A percentile compares a stretch with the other conserved stretches of the same genome.
These are phyloP conservation scores for Pycnonotus jocosus DNA, from an alignment of 2,113 vertebrate genomes.

Conservation along the genomic window DNA sequence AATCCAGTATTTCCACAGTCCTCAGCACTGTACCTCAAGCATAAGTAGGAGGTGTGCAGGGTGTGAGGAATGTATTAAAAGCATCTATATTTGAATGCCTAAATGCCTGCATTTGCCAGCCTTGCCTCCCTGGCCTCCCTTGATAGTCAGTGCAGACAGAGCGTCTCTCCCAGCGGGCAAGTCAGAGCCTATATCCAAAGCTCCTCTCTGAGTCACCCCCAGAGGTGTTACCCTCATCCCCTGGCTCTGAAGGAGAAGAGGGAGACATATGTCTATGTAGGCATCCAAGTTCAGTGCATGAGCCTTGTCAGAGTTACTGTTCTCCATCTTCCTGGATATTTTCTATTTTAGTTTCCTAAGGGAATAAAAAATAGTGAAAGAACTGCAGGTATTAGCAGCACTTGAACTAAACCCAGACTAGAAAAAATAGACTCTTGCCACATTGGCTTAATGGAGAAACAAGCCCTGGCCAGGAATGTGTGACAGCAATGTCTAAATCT, in stretches of 20 bases:
- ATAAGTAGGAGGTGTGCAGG: not conserved
- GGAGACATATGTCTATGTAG: not conserved
- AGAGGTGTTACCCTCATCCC: not conserved
- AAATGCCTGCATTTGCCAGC: not conserved
- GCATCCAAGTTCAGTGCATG: not conserved
- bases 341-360: not conserved
- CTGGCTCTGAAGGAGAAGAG: not conserved
- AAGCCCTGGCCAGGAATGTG: not conserved
- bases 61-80: not conserved
- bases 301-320: not conserved
- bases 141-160: slow-evolving; percentile 18
- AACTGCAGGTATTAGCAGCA: not conserved
- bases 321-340: not conserved
- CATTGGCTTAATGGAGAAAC: not conserved
- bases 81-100: not conserved
- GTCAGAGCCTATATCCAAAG: not conserved
- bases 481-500: slow-evolving; percentile 7
- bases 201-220: slow-evolving; percentile 34
- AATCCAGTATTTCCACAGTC: not conserved
- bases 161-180: not conserved
- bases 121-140: not conserved
- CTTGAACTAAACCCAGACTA: not conserved
- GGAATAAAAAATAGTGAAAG: not conserved
- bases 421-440: not conserved
- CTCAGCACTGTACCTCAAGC: not conserved